These are phyloP conservation scores for Rhadina sibilatrix DNA, from an alignment of 2,113 vertebrate genomes.

Conservation along the genomic window DNA sequence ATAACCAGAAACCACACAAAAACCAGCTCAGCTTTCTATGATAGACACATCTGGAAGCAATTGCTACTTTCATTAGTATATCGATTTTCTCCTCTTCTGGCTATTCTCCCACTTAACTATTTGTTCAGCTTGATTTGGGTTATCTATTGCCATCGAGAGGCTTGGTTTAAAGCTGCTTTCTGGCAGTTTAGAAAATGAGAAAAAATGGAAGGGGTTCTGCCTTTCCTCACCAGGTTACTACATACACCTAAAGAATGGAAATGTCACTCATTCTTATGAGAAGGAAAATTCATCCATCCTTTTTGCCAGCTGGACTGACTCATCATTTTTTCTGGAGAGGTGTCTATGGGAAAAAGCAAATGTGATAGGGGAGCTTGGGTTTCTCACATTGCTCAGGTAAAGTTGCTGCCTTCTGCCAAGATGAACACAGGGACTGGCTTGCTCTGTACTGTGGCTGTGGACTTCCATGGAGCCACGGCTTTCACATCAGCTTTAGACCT, in stretches of 20 bases:
- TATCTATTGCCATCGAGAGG: neutral
- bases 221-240: neutral
- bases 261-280: neutral
- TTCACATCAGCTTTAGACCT: neutral
- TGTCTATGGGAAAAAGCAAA: neutral
- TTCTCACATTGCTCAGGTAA: neutral
- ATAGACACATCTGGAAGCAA: neutral
- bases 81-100: neutral
- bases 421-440: neutral
- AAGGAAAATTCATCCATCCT: neutral
- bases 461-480: neutral
- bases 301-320: neutral
- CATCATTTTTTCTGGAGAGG: neutral
- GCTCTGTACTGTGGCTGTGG: neutral
- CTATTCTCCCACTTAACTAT: neutral
- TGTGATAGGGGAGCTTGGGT: neutral
- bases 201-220: neutral
- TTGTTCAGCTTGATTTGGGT: constrained; percentile 1
- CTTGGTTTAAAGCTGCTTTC: neutral
- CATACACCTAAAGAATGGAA: neutral
- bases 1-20: neutral
- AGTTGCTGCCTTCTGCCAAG: neutral
- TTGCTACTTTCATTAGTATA: neutral
- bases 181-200: neutral
- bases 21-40: neutral